These are phyloP conservation scores for Drosophila rufa DNA, from an alignment of 1,140 invertebrate genomes.

Conservation along the genomic window DNA sequence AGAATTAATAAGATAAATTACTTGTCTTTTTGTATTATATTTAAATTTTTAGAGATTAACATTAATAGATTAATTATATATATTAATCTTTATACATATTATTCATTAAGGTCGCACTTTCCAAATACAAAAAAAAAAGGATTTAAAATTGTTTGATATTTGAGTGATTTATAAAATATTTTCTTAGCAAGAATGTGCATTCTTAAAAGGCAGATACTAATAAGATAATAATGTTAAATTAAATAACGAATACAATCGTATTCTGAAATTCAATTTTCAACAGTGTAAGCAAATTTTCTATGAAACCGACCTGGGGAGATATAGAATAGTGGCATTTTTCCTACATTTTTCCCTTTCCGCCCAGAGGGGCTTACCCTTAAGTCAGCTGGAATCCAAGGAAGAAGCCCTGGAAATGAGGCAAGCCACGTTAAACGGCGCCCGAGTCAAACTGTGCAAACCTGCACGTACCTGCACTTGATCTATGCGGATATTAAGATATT, in stretches of 20 bases:
- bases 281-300: conserved; percentile 24
- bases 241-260: no score
- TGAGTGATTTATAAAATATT: no score
- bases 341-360: neutral
- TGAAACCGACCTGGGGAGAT: conserved; percentile 2
- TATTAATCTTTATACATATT: no score
- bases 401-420: conserved; percentile 67
- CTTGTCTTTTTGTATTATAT: neutral
- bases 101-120: no score
- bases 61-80: no score
- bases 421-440: conserved; percentile 74
- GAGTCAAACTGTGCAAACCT: conserved; percentile 80
- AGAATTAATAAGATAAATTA: neutral
- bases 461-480: conserved; percentile 83
- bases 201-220: no score
- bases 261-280: no score
- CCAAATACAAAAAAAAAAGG: no score
- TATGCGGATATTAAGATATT: conserved; percentile 84
- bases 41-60: neutral
- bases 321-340: conserved; percentile 4
- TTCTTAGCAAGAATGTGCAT: no score
- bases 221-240: no score
- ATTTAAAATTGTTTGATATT: no score
- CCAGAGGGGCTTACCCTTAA: neutral
- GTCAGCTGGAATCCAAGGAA: conserved; percentile 29